Conservation (phyloP, 2,888 invertebrate species). For the Amblyjoppa proteus region DNA sequence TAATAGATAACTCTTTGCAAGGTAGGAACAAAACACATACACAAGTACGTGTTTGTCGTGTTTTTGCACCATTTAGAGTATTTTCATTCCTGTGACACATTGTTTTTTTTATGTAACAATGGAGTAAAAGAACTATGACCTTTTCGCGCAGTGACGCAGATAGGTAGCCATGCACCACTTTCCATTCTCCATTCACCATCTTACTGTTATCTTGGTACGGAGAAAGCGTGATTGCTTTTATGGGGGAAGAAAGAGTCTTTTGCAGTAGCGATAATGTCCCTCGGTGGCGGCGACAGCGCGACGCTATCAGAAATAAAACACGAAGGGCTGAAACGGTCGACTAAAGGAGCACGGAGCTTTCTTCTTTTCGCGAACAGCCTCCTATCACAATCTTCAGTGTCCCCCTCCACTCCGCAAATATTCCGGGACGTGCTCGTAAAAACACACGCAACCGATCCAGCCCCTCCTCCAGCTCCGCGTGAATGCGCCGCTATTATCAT, state of each 20-base stretch:
- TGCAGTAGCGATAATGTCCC: conserved; percentile 84
- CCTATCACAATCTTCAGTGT: conserved; percentile 49
- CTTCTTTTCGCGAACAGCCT: conserved; percentile 52
- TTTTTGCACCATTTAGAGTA: neutral
- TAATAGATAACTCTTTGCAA: too few relatives aligned
- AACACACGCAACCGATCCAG: conserved; percentile 68
- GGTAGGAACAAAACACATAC: too few relatives aligned
- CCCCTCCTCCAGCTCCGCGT: conserved; percentile 45
- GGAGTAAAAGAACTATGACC: conserved; percentile 29
- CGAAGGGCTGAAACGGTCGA: conserved; percentile 70
- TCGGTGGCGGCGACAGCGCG: conserved; percentile 75
- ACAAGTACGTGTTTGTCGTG: too few relatives aligned
- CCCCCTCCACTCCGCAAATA: conserved; percentile 52
- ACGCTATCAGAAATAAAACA: conserved; percentile 84
- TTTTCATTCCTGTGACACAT: neutral
- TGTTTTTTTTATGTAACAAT: conserved; percentile 15
- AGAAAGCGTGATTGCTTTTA: conserved; percentile 85
- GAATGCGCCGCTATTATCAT: conserved; percentile 40
- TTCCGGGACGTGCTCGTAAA: conserved; percentile 69
- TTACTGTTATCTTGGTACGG: conserved; percentile 83
- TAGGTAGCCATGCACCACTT: conserved; percentile 52
- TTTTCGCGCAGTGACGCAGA: conserved; percentile 47
- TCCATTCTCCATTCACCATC: conserved; percentile 83
- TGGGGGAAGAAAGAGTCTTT: conserved; percentile 85
- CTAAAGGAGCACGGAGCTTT: conserved; percentile 44